Percentiles rank a stretch among this genome's conserved stretches.
Evolutionary conservation across 2,113 vertebrate species (phyloP).

Genomic region (Stegostoma tigrinum): DNA sequence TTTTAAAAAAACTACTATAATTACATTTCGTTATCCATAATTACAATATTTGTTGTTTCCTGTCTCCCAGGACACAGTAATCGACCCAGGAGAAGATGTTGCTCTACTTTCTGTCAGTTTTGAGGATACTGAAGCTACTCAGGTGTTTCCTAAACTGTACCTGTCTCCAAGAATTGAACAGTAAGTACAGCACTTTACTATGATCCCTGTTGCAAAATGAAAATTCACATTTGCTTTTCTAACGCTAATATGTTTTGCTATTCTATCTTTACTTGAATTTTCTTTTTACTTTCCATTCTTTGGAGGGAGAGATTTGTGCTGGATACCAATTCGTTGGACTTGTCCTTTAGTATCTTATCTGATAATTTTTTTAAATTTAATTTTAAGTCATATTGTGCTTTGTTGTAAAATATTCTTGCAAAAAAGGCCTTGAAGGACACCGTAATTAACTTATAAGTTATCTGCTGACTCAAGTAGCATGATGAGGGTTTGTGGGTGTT

Average conservation of each 20-base stretch:
- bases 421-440: background rate
- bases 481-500: background rate
- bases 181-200: conserved; percentile 61
- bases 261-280: background rate
- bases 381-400: background rate
- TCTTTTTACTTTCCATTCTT: conserved; percentile 29
- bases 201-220: background rate
- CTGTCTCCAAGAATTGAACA: conserved; percentile 94
- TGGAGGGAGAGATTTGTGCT: conserved; percentile 30
- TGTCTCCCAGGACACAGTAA: conserved; percentile 72
- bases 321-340: background rate
- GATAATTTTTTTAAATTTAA: background rate
- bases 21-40: too few relatives aligned
- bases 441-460: background rate
- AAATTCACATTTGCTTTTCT: background rate
- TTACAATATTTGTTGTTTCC: conserved; percentile 37
- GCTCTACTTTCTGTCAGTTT: conserved; percentile 92
- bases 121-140: conserved; percentile 93
- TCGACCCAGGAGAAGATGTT: conserved; percentile 95
- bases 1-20: too few relatives aligned
- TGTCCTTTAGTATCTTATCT: background rate
- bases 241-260: background rate
- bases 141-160: conserved; percentile 92
- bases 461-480: background rate
- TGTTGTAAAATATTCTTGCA: background rate